Base-by-base conservation (phyloP, 2,797 vertebrate species). In the Xenops minutus region DNA sequence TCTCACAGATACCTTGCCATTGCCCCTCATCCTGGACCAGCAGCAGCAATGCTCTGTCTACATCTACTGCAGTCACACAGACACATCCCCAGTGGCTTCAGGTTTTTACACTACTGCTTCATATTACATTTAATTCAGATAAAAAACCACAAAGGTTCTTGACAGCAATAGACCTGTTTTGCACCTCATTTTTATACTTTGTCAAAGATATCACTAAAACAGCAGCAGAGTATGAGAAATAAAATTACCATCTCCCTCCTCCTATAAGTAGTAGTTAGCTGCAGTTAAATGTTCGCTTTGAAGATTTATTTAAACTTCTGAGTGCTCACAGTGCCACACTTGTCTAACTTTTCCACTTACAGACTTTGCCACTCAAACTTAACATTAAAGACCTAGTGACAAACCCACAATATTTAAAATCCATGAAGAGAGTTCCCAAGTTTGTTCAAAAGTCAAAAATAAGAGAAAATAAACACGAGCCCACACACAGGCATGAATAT, bases 191-290 rank as follows among this genome's bases (percentile, higher is more conserved):
- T 83, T 76, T 81, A 30, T 34, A 67, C 34, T 90, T 93, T 63
- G 80, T n/a, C 82, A 82, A 92, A 74, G 39, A 84, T 73, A 91
- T 43, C 69, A 34, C 39, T 83, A 48, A 89, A 85, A 27, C 22
- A 72, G 51, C 78, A 90, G 39, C 88, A 96, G 88, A 84, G 27
- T 14, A 96, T 44, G 18, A 67, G 51, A 96, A 96, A 92, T 46
- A 94, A 91, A 96, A 69, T 23, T 30, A 34, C 4, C 61, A 29
- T 6, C n/a, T 76, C 24, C 16, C 5, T 81, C 15, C 24, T 49
- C n/a, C 30, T 9, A 0, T 12, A 37, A 56, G 6, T 3, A 69
- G 36, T 37, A 72, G 12, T 56, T 73, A 88, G 54, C 29, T 34
- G 3, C n/a, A 62, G 26, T 51, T 63, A 71, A 66, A 62, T 2